Conservation (phyloP, 2,888 invertebrate species). For the Epinotia demarniana region DNA sequence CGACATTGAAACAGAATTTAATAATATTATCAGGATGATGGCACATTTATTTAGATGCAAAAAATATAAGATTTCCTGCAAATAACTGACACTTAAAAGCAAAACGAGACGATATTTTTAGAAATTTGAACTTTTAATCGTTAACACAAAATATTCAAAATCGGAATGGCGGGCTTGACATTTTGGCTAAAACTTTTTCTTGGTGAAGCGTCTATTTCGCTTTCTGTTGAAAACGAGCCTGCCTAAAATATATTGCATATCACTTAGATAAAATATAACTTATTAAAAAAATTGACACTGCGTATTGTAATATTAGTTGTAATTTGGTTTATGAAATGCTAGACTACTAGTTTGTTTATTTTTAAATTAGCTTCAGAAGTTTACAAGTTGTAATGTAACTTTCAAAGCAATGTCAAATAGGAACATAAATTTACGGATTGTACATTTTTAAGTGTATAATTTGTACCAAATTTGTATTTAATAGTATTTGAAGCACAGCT, state of each 20-base stretch:
- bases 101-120: neutral
- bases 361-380: constrained; percentile 51
- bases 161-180: neutral
- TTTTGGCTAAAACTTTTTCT: neutral
- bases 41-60: too few relatives aligned
- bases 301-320: constrained; percentile 53
- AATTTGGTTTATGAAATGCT: constrained; percentile 58
- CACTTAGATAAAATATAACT: constrained; percentile 73
- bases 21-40: neutral
- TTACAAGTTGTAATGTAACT: constrained; percentile 35
- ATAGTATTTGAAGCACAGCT: constrained; percentile 31
- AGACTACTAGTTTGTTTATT: constrained; percentile 54
- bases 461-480: constrained; percentile 6
- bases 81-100: neutral
- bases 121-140: too few relatives aligned
- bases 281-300: constrained; percentile 57
- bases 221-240: constrained; percentile 66
- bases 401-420: constrained; percentile 17
- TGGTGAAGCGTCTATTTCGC: constrained; percentile 38
- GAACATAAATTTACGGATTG: constrained; percentile 6
- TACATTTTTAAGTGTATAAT: constrained; percentile 4
- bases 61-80: neutral
- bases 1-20: neutral
- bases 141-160: neutral
- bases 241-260: constrained; percentile 83